Evolutionary conservation across 2,113 vertebrate genomes (phyloP).

Genomic region (Ptyas mucosa): DNA sequence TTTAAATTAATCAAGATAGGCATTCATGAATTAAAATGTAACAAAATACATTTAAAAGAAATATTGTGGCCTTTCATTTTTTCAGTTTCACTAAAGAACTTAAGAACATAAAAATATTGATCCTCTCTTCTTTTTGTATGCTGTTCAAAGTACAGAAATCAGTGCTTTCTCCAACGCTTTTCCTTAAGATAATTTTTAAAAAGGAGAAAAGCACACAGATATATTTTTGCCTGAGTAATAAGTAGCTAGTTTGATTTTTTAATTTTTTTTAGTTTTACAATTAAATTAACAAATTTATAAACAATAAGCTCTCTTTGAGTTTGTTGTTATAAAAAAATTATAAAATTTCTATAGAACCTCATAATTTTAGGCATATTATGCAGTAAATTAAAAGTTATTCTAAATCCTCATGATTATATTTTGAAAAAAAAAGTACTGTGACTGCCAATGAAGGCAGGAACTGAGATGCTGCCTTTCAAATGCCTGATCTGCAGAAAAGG

Average conservation of each 20-base stretch:
- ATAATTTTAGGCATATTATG: conserved; percentile 42
- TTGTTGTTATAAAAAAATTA: conserved; percentile 30
- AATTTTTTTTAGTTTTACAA: background rate
- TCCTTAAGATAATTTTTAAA: background rate
- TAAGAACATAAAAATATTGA: background rate
- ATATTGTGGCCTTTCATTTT: background rate
- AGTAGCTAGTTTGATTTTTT: background rate
- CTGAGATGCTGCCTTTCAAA: conserved; percentile 66
- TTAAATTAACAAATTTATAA: background rate
- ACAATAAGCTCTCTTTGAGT: background rate
- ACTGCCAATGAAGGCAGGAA: conserved; percentile 60
- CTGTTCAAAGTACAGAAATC: background rate
- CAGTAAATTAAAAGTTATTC: conserved; percentile 30
- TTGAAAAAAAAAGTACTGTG: conserved; percentile 39
- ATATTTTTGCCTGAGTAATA: background rate
- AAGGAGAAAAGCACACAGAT: background rate
- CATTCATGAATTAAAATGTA: background rate
- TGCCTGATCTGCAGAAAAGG: conserved; percentile 63
- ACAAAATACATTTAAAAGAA: background rate
- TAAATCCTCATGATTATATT: conserved; percentile 46
- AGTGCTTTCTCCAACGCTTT: background rate
- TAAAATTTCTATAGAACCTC: conserved; percentile 24
- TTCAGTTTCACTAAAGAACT: background rate
- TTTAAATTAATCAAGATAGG: background rate
- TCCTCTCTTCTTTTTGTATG: background rate